Base-by-base conservation (phyloP, 2,888 invertebrate genomes). In the Eulithis testata region DNA sequence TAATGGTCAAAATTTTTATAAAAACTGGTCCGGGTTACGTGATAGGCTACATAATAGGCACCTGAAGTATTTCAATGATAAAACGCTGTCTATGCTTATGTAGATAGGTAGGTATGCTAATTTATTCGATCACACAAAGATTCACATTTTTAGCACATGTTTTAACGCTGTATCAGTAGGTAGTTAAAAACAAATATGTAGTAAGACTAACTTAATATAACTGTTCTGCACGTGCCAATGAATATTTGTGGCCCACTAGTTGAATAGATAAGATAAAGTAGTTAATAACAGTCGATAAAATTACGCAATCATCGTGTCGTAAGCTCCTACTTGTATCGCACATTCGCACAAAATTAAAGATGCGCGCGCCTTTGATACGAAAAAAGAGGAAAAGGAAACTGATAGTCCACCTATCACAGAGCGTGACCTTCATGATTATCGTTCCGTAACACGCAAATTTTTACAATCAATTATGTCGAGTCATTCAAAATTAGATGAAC, bases 351-450 rank as follows among this genome's bases (percentile, higher is more conserved):
- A n/a, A 52, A 52, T 52, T 7, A n/a, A n/a, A 52, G 12, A 36
- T 36, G 52, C 37, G 52, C 52, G 52, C 52, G 52, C 37, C 6
- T 31, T 51, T 52, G n/a, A 9, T 12, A 9, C 9, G 37, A 36
- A 31, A 50, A 12, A 14, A n/a, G 6, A 11, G 8, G 36, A 36
- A 36, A 36, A 36, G 12, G 37, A 36, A 52, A 37, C 36, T 51
- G 31, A 0, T 27, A 27, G 4, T 12, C 12, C 37, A 6, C 52
- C 51, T 11, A 51, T 51, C 51, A 31, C 31, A 51, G 31, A n/a
- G 12, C 11, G 11, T 36, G 14, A 40, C 12, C 12, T 47, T 47
- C n/a, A n/a, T 12, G n/a, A 7, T 6, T 14, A 9, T n/a, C 47
- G 47, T 14, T 47, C 14, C 14, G 47, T 11, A 14, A 21, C 14